Percentiles rank a stretch among this genome's conserved stretches.
phyloP scores from a whole-genome alignment of 2,797 vertebrate genomes.

The Muscicapa striata region DNA sequence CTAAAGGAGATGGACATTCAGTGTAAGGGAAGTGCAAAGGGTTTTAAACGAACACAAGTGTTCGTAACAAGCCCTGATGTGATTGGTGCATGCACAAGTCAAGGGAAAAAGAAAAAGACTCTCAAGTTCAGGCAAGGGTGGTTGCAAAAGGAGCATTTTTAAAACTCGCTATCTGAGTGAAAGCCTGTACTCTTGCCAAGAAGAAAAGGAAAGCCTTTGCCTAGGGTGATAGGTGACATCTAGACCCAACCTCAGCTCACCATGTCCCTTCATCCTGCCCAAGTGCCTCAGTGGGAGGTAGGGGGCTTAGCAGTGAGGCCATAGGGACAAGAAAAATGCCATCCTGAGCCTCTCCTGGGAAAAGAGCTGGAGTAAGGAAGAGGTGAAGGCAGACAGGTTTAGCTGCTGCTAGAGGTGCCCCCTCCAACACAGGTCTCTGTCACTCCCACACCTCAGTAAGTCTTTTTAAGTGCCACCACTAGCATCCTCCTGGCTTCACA shows the following conservation, averaged over 20 bases:
- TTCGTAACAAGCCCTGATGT: background rate
- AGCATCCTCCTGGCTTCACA: background rate
- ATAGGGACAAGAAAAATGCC: background rate
- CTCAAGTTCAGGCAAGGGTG: background rate
- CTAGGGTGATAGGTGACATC: background rate
- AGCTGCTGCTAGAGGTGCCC: background rate
- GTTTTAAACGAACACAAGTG: background rate
- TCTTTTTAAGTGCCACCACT: background rate
- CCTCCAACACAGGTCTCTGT: background rate
- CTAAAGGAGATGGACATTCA: background rate
- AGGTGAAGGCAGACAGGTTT: background rate
- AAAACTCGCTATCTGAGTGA: background rate
- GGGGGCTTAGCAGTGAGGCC: background rate
- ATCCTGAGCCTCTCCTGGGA: background rate
- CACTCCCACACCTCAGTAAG: background rate
- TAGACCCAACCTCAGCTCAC: background rate
- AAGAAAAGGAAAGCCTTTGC: background rate
- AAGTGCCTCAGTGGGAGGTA: background rate
- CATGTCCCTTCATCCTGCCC: background rate
- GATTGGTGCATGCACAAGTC: background rate
- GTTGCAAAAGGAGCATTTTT: background rate
- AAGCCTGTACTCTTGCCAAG: background rate
- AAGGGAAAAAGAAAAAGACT: background rate
- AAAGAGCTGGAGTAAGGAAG: fast-evolving
- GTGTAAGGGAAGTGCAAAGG: background rate